Evolutionary conservation across 2,113 vertebrate species (phyloP), one percentile per base, ranked within the genome.

Genomic region (Pyrgilauda ruficollis): DNA sequence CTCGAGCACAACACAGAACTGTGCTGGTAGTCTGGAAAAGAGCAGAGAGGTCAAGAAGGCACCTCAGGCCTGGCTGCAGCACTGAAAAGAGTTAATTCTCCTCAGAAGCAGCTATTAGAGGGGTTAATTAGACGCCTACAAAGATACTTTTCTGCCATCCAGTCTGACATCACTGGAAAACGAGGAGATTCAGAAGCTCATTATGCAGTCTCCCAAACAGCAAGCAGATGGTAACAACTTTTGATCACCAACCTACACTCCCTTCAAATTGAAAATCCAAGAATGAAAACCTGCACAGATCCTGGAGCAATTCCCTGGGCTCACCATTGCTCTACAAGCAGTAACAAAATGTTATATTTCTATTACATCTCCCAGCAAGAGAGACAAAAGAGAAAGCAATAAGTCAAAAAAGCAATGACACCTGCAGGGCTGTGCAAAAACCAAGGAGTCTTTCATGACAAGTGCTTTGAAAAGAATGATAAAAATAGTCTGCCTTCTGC

Each of bases 191-290:
- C 90, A 96, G 75, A 37, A 80, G 75, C 83, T 92, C 88, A 87
- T 96, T 94, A 95, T 73, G 88, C 90, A 96, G 90, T 35, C 95
- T 90, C 89, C 55, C 87, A 10, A 96, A 90, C 93, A 78, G 92
- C 85, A 91, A 95, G 90, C 94, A 96, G 96, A 97, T 95, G 96
- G 93, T 28, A 87, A 72, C 82, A 92, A 92, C 96, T 96, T 95
- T 59, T 66, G 92, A 90, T 94, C 86, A 44, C 44, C 96, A 97
- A 90, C 96, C 96, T 94, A 93, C 92, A 72, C 43, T 84, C 50
- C 13, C 93, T 91, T 90, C 63, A 84, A 70, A 93, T 4, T 67
- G 68, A 95, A 80, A 81, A 90, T 55, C 73, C 86, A 84, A 80
- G 88, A 94, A 92, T 41, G 31, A 92, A 96, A 96, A 72, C 47